Evolutionary conservation across 2,888 invertebrate genomes (phyloP).

Genomic region (Ormyrus labotus): DNA sequence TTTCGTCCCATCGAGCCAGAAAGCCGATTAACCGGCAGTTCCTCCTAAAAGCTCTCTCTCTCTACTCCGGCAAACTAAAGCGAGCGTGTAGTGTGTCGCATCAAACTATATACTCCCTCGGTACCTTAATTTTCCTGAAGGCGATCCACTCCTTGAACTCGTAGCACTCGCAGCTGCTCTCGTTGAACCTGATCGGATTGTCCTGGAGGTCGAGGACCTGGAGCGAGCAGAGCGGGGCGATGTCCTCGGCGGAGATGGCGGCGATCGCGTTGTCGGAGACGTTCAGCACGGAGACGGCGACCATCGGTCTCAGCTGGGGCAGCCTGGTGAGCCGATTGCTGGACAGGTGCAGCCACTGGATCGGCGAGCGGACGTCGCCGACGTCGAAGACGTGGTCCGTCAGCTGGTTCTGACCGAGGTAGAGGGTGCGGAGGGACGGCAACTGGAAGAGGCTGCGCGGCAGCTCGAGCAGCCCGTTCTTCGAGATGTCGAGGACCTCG

Average conservation of each 20-base stretch:
- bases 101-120: no score
- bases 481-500: conserved; percentile 79
- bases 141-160: conserved; percentile 65
- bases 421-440: conserved; percentile 80
- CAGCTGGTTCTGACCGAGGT: conserved; percentile 78
- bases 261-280: conserved; percentile 80
- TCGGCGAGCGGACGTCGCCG: conserved; percentile 77
- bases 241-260: conserved; percentile 76
- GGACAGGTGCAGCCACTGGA: conserved; percentile 80
- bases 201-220: conserved; percentile 77
- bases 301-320: conserved; percentile 80
- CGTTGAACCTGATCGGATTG: conserved; percentile 63
- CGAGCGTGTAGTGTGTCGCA: no score
- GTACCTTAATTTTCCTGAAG: conserved; percentile 42
- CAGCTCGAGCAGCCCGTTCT: conserved; percentile 77
- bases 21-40: no score
- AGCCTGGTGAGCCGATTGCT: conserved; percentile 79
- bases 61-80: no score
- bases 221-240: conserved; percentile 81
- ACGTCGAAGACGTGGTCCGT: conserved; percentile 74
- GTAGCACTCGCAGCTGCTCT: conserved; percentile 66
- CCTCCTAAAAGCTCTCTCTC: no score
- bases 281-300: conserved; percentile 80
- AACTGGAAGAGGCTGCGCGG: conserved; percentile 78
- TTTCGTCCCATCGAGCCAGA: no score